A percentile compares a stretch with the other conserved stretches of the same genome.
These are phyloP conservation scores for Ptychadena robeensis DNA, from an alignment of 2,797 vertebrate genomes.

Conservation along the genomic window DNA sequence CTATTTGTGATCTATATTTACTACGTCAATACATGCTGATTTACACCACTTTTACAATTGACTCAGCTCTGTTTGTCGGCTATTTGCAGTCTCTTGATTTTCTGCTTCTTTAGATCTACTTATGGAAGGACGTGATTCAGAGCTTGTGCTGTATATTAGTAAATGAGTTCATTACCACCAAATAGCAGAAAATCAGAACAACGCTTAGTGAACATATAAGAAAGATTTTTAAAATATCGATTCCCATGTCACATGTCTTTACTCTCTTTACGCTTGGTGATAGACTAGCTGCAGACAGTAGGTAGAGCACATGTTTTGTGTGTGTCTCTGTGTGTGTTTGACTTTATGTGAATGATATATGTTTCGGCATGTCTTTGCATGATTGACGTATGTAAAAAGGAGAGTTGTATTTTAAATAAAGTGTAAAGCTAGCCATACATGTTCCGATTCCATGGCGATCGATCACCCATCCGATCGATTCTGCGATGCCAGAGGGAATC, in stretches of 20 bases:
- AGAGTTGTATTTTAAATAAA: too few species aligned
- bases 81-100: background rate
- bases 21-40: constrained; percentile 27
- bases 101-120: background rate
- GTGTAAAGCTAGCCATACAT: too few species aligned
- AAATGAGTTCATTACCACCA: background rate
- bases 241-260: background rate
- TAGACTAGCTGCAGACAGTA: too few species aligned
- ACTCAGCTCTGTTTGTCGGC: background rate
- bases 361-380: too few species aligned
- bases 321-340: too few species aligned
- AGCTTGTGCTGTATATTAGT: background rate
- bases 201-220: background rate
- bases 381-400: too few species aligned
- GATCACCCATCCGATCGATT: too few species aligned
- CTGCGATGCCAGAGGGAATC: too few species aligned
- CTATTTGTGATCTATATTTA: background rate
- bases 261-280: too few species aligned
- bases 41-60: constrained; percentile 9
- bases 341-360: too few species aligned
- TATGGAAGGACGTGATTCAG: background rate
- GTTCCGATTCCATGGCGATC: too few species aligned
- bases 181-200: background rate
- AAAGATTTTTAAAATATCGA: background rate
- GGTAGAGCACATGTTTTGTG: too few species aligned